phyloP scores from a whole-genome alignment of 2,113 vertebrate species.

The Solenodon paradoxus region DNA sequence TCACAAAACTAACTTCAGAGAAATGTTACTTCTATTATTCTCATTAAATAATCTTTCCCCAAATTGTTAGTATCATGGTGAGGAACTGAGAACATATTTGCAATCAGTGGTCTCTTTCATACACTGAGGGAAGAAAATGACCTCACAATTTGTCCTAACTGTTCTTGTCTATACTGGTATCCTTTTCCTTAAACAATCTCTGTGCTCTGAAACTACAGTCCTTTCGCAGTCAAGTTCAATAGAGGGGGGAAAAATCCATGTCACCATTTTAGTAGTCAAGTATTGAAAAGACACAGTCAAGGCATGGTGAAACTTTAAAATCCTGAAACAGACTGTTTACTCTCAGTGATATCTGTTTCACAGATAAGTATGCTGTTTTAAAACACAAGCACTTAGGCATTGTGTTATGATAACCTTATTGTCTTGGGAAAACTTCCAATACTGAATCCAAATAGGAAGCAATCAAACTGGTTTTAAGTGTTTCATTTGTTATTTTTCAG shows the following conservation, averaged over 20 bases:
- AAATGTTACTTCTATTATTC: neutral
- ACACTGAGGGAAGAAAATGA: neutral
- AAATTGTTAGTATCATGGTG: neutral
- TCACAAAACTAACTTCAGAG: neutral
- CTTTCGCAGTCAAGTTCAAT: neutral
- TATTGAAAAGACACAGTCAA: neutral
- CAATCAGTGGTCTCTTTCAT: neutral
- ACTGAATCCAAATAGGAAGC: neutral
- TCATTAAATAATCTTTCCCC: neutral
- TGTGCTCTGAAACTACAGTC: neutral
- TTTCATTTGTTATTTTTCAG: neutral
- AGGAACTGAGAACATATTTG: neutral
- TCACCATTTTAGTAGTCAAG: neutral
- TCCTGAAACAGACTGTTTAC: slow-evolving; percentile 30
- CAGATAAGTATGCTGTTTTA: slow-evolving; percentile 1
- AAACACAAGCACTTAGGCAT: neutral
- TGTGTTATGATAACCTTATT: neutral
- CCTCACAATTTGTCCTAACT: neutral
- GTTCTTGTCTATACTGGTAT: neutral
- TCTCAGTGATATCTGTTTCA: neutral
- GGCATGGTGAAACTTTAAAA: neutral
- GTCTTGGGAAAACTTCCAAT: slow-evolving; percentile 25
- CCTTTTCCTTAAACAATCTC: neutral
- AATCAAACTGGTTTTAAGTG: neutral
- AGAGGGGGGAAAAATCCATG: neutral